Percentiles rank a stretch among this genome's conserved stretches.
Conservation (phyloP, 2,888 invertebrate species). For the Drosophila nr. perissopoda region DNA sequence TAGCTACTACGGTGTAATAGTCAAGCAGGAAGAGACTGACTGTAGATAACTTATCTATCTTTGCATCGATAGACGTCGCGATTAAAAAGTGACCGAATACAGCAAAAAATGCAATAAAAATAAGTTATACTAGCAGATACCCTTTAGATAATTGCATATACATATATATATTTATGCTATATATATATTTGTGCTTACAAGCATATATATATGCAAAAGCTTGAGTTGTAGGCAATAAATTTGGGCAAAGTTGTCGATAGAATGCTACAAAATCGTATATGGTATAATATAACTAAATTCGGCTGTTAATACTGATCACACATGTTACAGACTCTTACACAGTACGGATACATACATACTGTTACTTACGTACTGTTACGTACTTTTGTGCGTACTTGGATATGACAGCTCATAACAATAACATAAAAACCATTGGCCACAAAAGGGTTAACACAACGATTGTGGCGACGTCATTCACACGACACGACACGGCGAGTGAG, state of each 20-base stretch:
- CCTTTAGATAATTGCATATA: neutral
- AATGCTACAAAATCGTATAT: neutral
- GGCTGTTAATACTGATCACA: neutral
- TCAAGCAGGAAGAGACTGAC: neutral
- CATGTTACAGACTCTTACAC: neutral
- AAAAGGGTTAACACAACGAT: slow-evolving; percentile 17
- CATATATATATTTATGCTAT: no score
- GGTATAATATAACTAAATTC: neutral
- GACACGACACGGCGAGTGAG: neutral
- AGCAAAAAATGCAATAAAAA: neutral
- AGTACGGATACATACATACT: neutral
- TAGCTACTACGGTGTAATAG: slow-evolving; percentile 26
- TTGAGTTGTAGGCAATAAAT: neutral
- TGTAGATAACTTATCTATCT: slow-evolving; percentile 44
- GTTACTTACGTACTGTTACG: neutral
- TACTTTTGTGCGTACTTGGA: neutral
- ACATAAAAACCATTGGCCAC: slow-evolving; percentile 14
- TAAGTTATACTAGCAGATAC: neutral
- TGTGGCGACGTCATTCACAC: slow-evolving; percentile 53
- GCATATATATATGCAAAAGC: neutral
- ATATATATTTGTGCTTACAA: neutral
- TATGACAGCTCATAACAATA: neutral
- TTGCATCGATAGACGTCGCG: slow-evolving; percentile 28
- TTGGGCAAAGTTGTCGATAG: neutral
- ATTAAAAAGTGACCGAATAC: slow-evolving; percentile 25